A percentile compares a stretch with the other conserved stretches of the same genome.
phyloP scores from a whole-genome alignment of 2,113 vertebrate genomes.

The Xiphorhynchus elegans region DNA sequence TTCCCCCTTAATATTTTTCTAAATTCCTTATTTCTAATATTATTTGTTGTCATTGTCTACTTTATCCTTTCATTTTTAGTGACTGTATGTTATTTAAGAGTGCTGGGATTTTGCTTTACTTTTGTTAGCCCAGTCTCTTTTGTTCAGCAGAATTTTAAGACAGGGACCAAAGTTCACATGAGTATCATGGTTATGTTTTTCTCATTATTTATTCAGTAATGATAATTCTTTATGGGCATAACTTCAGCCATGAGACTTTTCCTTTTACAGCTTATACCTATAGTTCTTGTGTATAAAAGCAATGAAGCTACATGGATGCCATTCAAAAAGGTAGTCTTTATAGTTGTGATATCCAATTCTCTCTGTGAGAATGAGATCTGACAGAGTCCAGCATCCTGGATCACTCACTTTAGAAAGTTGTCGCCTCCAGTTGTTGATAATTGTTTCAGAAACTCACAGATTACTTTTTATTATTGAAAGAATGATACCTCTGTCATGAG shows the following conservation, averaged over 20 bases:
- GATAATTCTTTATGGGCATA: not conserved
- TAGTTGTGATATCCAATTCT: not conserved
- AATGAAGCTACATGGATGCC: not conserved
- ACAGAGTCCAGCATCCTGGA: not conserved
- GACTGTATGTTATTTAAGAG: not conserved
- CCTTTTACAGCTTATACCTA: not conserved
- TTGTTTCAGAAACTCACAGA: not conserved
- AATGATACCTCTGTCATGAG: not conserved
- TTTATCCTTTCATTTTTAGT: not conserved
- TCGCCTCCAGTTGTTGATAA: not conserved
- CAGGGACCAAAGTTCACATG: rapidly evolving
- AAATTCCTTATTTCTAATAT: not conserved
- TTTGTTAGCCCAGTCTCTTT: not conserved
- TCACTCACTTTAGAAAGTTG: not conserved
- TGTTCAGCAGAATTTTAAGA: not conserved
- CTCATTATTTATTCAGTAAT: not conserved
- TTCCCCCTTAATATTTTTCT: not conserved
- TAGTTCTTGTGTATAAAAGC: not conserved
- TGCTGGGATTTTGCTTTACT: not conserved
- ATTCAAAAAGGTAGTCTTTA: not conserved
- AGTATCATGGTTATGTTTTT: not conserved
- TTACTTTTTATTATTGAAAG: not conserved
- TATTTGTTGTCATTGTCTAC: not conserved
- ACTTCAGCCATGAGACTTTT: not conserved
- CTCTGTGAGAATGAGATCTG: not conserved